Conservation (phyloP, 1,140 invertebrate species). For the Caenorhabditis inopinata region DNA sequence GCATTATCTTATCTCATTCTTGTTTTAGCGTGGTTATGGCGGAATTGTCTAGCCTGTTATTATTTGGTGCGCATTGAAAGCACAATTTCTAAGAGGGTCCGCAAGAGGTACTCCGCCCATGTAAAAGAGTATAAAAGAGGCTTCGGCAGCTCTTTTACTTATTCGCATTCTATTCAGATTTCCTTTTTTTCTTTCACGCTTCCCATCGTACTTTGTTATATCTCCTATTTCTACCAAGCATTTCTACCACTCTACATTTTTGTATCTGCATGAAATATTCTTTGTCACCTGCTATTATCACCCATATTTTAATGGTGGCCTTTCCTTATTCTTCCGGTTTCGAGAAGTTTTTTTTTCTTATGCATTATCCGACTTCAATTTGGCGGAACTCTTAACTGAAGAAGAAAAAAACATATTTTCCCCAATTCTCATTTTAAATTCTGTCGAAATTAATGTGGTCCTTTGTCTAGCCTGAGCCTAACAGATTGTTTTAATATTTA, state of each 20-base stretch:
- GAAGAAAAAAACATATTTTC: too few relatives aligned
- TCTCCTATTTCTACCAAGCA: neutral
- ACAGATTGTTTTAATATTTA: too few relatives aligned
- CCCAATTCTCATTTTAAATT: too few relatives aligned
- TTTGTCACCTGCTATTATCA: too few relatives aligned
- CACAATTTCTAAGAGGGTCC: neutral
- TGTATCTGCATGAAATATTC: neutral
- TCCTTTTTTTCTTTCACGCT: neutral
- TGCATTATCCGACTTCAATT: too few relatives aligned
- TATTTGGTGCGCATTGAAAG: neutral
- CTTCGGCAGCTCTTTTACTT: slow-evolving; percentile 6
- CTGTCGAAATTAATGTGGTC: too few relatives aligned
- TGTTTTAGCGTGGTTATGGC: neutral
- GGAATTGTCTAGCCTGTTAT: neutral
- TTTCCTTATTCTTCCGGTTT: too few relatives aligned
- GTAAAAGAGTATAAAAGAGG: neutral
- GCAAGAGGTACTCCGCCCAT: neutral
- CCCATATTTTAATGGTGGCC: too few relatives aligned
- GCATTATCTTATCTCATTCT: neutral
- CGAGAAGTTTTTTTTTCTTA: too few relatives aligned
- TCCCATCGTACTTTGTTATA: neutral
- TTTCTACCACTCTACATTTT: neutral
- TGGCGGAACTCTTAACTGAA: too few relatives aligned
- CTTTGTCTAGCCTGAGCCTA: too few relatives aligned
- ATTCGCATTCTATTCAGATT: slow-evolving; percentile 4